These are phyloP conservation scores for Panonychus citri DNA, from an alignment of 1,140 invertebrate genomes.

Conservation along the genomic window DNA sequence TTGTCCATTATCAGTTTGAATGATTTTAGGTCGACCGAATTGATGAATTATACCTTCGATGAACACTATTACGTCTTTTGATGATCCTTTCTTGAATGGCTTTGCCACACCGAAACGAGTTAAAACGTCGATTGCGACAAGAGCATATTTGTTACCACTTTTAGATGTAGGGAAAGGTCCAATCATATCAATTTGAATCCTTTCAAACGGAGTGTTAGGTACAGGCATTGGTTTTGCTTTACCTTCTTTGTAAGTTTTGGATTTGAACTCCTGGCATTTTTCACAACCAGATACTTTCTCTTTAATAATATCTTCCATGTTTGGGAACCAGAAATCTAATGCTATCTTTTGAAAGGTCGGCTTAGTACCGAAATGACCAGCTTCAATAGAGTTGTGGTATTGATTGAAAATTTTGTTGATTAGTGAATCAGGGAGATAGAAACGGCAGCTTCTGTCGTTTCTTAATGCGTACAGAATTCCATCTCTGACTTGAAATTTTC, in stretches of 20 bases:
- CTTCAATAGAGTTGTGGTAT: too few species aligned
- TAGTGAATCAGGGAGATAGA: too few species aligned
- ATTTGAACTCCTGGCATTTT: not conserved
- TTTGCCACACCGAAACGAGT: not conserved
- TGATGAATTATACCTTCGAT: not conserved
- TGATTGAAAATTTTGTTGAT: too few species aligned
- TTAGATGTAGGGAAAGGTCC: not conserved
- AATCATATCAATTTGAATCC: not conserved
- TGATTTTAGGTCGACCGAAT: not conserved
- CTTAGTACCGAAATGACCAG: too few species aligned
- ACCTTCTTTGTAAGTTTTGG: not conserved
- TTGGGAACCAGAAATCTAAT: too few species aligned
- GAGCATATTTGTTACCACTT: not conserved
- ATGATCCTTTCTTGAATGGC: not conserved
- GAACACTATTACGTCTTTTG: not conserved
- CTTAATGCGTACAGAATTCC: too few species aligned
- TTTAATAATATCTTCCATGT: too few species aligned
- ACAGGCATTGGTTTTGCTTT: not conserved
- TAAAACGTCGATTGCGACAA: not conserved
- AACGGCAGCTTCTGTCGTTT: too few species aligned
- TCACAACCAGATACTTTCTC: too few species aligned
- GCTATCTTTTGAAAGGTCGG: too few species aligned
- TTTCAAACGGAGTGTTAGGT: not conserved
- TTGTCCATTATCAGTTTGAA: not conserved
- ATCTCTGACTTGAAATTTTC: too few species aligned